Conservation (phyloP, 2,113 vertebrate genomes). For the Dendrocopos noguchii region DNA sequence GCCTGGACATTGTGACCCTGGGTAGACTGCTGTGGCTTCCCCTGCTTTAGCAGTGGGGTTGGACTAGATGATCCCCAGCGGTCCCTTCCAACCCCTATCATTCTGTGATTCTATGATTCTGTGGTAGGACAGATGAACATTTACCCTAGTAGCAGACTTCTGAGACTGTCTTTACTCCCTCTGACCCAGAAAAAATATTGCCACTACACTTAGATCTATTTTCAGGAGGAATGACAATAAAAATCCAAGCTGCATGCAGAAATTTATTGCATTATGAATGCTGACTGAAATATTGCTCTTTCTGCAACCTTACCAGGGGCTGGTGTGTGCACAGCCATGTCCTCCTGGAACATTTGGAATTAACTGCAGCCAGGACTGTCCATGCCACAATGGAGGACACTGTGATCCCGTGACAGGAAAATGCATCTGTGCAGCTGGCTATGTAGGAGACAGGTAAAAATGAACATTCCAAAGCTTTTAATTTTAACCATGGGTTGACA, state of each 20-base stretch:
- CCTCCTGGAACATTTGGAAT: conserved; percentile 90
- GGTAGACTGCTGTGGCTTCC: no score
- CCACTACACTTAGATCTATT: not conserved
- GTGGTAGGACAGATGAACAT: not conserved
- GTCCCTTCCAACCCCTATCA: no score
- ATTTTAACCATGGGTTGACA: not conserved
- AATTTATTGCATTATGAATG: conserved; percentile 1
- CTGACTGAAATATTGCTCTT: conserved; percentile 42
- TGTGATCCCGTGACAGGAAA: conserved; percentile 93
- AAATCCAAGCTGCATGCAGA: not conserved
- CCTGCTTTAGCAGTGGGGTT: no score
- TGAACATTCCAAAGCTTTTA: not conserved
- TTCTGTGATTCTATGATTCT: no score
- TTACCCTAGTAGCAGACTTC: not conserved
- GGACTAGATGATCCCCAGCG: no score
- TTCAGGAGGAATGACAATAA: conserved; percentile 22
- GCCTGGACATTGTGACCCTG: no score
- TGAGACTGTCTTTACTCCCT: not conserved
- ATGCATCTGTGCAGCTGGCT: conserved; percentile 92
- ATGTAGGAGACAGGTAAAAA: conserved; percentile 92
- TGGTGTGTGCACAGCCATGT: conserved; percentile 95
- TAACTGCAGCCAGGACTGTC: conserved; percentile 96
- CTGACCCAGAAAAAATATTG: conserved; percentile 10
- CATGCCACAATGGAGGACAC: conserved; percentile 94
- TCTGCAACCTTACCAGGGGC: conserved; percentile 81